Evolutionary conservation across 92 coral and sea anemone species (phyloP).

Genomic region (Porites rus): DNA sequence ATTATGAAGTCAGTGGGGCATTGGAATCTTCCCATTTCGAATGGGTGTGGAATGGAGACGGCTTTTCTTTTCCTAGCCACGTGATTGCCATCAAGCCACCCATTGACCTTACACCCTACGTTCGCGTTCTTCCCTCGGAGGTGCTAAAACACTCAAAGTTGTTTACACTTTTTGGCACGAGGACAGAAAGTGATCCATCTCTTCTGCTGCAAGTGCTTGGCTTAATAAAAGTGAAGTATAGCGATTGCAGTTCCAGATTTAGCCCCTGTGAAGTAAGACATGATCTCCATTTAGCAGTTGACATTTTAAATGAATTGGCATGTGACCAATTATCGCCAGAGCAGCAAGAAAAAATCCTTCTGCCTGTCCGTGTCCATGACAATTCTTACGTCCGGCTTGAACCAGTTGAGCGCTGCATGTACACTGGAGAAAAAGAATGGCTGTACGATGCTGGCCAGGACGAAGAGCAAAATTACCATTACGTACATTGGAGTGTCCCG

Average conservation of each 20-base stretch:
- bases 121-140: constrained; percentile 57
- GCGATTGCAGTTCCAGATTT: background rate
- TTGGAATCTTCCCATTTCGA: constrained; percentile 13
- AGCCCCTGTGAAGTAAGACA: constrained; percentile 35
- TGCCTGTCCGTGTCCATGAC: constrained; percentile 55
- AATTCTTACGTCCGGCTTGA: constrained; percentile 45
- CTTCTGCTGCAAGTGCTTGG: constrained; percentile 39
- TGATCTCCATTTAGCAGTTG: constrained; percentile 56
- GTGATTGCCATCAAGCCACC: constrained; percentile 39
- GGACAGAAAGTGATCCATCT: constrained; percentile 31
- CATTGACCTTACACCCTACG: constrained; percentile 60
- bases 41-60: constrained; percentile 79
- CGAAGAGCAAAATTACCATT: constrained; percentile 62
- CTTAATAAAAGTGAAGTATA: constrained; percentile 52
- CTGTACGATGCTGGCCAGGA: constrained; percentile 67
- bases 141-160: constrained; percentile 26
- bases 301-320: constrained; percentile 51
- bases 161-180: constrained; percentile 60
- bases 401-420: constrained; percentile 76
- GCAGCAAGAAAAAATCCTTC: constrained; percentile 39
- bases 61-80: constrained; percentile 67
- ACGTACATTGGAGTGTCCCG: constrained; percentile 77
- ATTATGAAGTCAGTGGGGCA: background rate
- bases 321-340: constrained; percentile 18
- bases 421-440: constrained; percentile 83